Evolutionary conservation across 2,113 vertebrate genomes (phyloP), one percentile per base, ranked within the genome.

Genomic region (Hirundichthys speculiger): DNA sequence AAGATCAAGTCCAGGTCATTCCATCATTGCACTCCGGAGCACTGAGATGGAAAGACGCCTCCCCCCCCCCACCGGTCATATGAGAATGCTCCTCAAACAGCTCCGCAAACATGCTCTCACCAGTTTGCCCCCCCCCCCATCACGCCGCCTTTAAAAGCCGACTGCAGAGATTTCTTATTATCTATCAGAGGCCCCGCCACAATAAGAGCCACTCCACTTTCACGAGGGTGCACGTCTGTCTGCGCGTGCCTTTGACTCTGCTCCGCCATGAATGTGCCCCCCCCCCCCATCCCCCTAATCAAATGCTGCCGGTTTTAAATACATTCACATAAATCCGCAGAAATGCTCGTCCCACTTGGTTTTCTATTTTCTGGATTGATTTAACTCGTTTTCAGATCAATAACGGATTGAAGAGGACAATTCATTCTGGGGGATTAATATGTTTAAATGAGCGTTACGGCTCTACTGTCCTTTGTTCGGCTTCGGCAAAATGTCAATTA

Each of bases 1-100:
- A 95, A 98, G 96, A 98, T 98, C 96, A 97, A 96, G 95, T 95
- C 96, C 94, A 83, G 97, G 97, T 98, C 97, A 98, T 98, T 94
- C 95, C 95, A 98, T 98, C 96, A 99, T 95, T 94, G 96, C 94
- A 94, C 93, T 94, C 90, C 30, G 89, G 94, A 93, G 94, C 94
- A 93, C 91, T 88, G 91, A 96, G 93, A 97, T 93, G 92, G 95
- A 92, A 91, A 89, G 89, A 63, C 66, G 55, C 85, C 79, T 64
- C 66, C 86, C 77, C 81, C 75, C 34, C 43, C 21, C 2, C 76
- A 73, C 13, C 45, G 45, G 69, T 69, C 83, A 86, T 86, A 76
- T 79, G 82, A 88, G 91, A 64, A 83, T 86, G 92, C 92, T 94
- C 94, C 93, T 94, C 93, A 91, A 91, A 95, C 92, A 90, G 94